Base-by-base conservation (phyloP, 2,113 vertebrate genomes). In the Bufo bufo region DNA sequence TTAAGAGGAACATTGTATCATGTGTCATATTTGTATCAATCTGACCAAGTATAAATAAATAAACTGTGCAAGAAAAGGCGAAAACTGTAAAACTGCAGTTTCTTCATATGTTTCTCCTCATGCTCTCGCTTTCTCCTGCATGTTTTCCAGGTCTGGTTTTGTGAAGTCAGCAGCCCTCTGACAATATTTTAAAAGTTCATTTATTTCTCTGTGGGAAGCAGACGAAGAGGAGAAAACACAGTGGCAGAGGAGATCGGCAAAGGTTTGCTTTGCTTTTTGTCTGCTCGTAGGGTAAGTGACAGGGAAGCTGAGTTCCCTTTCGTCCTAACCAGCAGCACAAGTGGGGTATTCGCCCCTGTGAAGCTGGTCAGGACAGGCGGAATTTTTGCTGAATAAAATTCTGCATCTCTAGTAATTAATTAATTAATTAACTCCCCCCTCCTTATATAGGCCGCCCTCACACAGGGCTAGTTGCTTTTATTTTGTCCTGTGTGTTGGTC, bases 171-270 rank as follows among this genome's bases (percentile, higher is more conserved):
- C 16, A 49, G 72, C 47, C 13, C 75, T 50, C 19, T 77, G 75
- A 77, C 75, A 77, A 54, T 77, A 77, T n/a, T 54, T 13, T 4
- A 77, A 50, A 77, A 77, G 49, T 77, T 77, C 75, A 77, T 77
- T 77, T 77, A 54, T 20, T 77, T 77, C 75, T 77, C 75, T 54
- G 75, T 20, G 49, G 75, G 75, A 52, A 54, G 75, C 19, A 10
- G 11, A 4, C 9, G 75, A 77, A 52, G 49, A 81, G 56, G 9
- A 59, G 14, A 81, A 59, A 80, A 80, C 58, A 33, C 14, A 16
- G 20, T 9, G 54, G 8, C n/a, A n/a, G 8, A n/a, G 12, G 52
- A 78, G 14, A 80, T 23, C 77, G 33, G 54, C 0, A 11, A 54
- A 58, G 58, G 16, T 56, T 80, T 58, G 54, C 45, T 56, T 23